Conservation (phyloP, 2,888 invertebrate genomes). For the Choreutis nemorana region DNA sequence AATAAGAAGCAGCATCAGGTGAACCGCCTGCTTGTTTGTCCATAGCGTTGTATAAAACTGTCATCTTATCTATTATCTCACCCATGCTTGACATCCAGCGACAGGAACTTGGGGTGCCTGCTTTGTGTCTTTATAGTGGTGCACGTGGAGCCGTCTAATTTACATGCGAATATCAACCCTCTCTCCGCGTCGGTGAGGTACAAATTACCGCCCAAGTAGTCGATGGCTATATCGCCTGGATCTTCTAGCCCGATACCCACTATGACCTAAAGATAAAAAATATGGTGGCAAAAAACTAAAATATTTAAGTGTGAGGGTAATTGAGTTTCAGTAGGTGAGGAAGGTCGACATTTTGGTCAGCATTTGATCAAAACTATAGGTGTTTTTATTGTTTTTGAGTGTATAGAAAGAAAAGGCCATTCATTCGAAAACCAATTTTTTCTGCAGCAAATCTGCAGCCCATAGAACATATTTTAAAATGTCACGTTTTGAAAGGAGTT, state of each 20-base stretch:
- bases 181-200: constrained; percentile 81
- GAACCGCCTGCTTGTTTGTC: too few relatives aligned
- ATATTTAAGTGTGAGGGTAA: neutral
- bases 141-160: constrained; percentile 71
- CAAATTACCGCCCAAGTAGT: constrained; percentile 81
- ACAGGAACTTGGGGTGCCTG: constrained; percentile 73
- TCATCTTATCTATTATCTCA: too few relatives aligned
- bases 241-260: constrained; percentile 73
- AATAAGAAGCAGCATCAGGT: too few relatives aligned
- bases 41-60: neutral
- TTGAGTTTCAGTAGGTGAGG: too few relatives aligned
- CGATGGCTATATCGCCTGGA: constrained; percentile 79
- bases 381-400: too few relatives aligned
- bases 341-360: too few relatives aligned
- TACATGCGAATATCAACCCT: constrained; percentile 78
- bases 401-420: too few relatives aligned
- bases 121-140: constrained; percentile 68
- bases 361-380: too few relatives aligned
- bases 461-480: too few relatives aligned
- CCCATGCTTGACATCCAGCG: constrained; percentile 73
- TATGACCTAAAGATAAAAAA: constrained; percentile 42
- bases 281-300: constrained; percentile 4
- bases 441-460: too few relatives aligned
- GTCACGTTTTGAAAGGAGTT: too few relatives aligned
- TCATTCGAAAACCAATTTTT: too few relatives aligned